Evolutionary conservation across 2,888 invertebrate species (phyloP).

Genomic region (Nycteola revayana): DNA sequence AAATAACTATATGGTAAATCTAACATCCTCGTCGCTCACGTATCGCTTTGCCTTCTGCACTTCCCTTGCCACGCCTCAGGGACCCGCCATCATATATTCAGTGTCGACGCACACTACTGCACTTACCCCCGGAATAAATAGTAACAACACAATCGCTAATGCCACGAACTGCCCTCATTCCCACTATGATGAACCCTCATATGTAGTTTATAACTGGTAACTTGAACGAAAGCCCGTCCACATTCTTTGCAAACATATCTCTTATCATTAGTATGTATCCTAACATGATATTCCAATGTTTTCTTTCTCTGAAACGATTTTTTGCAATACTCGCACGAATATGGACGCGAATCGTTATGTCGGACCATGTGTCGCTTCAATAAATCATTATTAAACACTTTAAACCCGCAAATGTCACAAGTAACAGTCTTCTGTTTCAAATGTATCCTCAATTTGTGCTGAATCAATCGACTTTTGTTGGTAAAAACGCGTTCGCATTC

Average conservation of each 20-base stretch:
- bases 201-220: constrained; percentile 81
- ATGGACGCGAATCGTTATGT: constrained; percentile 80
- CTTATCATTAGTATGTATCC: constrained; percentile 80
- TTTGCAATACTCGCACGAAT: constrained; percentile 78
- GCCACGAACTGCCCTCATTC: constrained; percentile 24
- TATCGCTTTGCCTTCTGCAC: too few relatives aligned
- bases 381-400: constrained; percentile 63
- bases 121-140: background rate
- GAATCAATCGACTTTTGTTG: constrained; percentile 45
- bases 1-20: too few relatives aligned
- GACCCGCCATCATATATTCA: too few relatives aligned
- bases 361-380: constrained; percentile 78
- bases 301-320: constrained; percentile 82
- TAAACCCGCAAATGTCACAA: constrained; percentile 64
- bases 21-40: too few relatives aligned
- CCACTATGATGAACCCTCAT: constrained; percentile 73
- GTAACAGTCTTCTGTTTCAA: constrained; percentile 53
- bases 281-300: constrained; percentile 75
- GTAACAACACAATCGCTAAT: background rate
- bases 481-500: constrained; percentile 53
- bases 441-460: constrained; percentile 59
- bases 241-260: constrained; percentile 73
- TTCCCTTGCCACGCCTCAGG: too few relatives aligned
- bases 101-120: background rate
- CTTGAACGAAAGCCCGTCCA: constrained; percentile 79